Base-by-base conservation (phyloP, 2,113 vertebrate genomes). In the Variabilichromis moorii region DNA sequence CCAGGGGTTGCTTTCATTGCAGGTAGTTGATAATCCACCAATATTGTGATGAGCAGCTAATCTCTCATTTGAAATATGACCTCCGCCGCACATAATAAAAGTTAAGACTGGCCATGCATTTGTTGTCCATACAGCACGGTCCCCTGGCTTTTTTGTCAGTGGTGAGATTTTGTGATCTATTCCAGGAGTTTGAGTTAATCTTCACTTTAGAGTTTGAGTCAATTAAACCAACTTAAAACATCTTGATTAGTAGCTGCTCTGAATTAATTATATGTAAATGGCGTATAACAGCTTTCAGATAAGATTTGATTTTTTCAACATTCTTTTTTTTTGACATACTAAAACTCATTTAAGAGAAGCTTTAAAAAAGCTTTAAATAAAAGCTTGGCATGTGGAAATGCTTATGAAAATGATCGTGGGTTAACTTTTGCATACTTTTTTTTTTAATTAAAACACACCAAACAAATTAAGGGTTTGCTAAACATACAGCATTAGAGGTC, bases 41-140 rank as follows among this genome's bases (percentile, higher is more conserved):
- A 98, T 98, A 97, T 97, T 98, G 97, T 97, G 97, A 98, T 98
- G 98, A 98, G 97, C 95, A 94, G 97, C 97, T 98, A 98, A 98
- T 99, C 97, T 98, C 97, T 97, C 96, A 97, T 98, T 98, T 98
- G 97, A 97, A 97, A 97, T 96, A 96, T 96, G 96, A 97, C 97
- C 97, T 93, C 94, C 54, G 89, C 37, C 24, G 78, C 86, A 88
- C 61, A 82, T 94, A 88, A 94, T 94, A 89, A 95, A 93, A 94
- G 89, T 90, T 87, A 88, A 92, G 90, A 88, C 61, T 47, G 81
- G 83, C 82, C 84, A 19, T 90, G 83, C 84, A 90, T 93, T 94
- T 92, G 92, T 92, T 92, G 86, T 86, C 82, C 85, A 50, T 55
- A 55, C 16, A 81, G 86, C 53, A 47, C 14, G 26, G 85, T 88